A percentile compares a stretch with the other conserved stretches of the same genome.
Conservation (phyloP, 1,140 invertebrate genomes). For the roundworm (Caenorhabditis elegans) region DNA sequence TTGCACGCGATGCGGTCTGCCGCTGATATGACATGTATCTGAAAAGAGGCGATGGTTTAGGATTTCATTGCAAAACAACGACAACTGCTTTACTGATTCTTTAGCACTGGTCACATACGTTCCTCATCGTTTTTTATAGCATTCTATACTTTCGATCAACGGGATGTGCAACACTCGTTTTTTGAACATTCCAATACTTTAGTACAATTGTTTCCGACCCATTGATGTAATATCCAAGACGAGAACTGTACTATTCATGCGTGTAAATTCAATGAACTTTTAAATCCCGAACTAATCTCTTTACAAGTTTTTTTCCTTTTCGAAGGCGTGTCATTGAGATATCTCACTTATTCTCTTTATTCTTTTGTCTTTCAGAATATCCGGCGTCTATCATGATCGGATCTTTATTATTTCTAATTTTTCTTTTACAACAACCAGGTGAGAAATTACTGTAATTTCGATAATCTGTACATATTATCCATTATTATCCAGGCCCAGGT, state of each 20-base stretch:
- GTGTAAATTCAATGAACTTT: not conserved
- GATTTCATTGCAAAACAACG: conserved; percentile 9
- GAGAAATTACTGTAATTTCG: not conserved
- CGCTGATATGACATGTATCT: not conserved
- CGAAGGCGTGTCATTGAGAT: not conserved
- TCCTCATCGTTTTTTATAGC: not conserved
- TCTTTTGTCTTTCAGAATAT: not conserved
- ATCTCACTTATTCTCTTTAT: not conserved
- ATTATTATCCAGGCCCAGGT: not conserved
- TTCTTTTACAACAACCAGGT: not conserved
- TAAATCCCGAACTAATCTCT: too few species aligned
- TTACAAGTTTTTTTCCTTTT: not conserved
- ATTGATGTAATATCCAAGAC: not conserved
- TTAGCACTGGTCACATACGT: not conserved
- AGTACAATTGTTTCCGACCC: conserved; percentile 5
- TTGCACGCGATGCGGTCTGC: conserved; percentile 9
- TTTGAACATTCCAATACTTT: too few species aligned
- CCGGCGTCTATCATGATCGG: not conserved
- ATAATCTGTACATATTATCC: too few species aligned
- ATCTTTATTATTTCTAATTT: not conserved
- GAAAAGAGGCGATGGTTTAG: not conserved
- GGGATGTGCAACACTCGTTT: not conserved
- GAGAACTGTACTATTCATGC: not conserved
- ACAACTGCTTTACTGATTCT: not conserved
- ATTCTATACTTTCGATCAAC: too few species aligned